phyloP scores from a whole-genome alignment of 2,888 invertebrate species.

The Caenorhabditis sinica region DNA sequence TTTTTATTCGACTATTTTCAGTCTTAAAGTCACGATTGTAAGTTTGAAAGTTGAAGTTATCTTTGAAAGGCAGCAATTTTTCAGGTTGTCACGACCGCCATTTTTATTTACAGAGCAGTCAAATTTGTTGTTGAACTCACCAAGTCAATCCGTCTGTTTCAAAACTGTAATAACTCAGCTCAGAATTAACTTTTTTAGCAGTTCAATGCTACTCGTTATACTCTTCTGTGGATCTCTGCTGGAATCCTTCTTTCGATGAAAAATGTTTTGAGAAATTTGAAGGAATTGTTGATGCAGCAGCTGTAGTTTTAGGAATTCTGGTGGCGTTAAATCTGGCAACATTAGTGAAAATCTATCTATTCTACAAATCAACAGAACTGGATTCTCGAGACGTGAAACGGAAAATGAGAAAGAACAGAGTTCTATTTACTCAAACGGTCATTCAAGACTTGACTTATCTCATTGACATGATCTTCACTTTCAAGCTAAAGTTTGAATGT shows the following conservation, averaged over 20 bases:
- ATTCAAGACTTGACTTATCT: constrained; percentile 41
- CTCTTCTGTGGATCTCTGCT: background rate
- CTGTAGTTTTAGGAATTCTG: background rate
- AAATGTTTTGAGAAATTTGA: background rate
- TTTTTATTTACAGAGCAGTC: background rate
- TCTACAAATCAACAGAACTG: constrained; percentile 29
- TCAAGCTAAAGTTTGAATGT: constrained; percentile 16
- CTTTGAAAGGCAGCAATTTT: background rate
- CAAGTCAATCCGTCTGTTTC: constrained; percentile 6
- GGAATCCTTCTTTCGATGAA: background rate
- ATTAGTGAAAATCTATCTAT: constrained; percentile 36
- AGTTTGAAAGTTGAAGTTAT: too few species aligned
- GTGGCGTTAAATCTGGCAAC: constrained; percentile 14
- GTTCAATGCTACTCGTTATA: constrained; percentile 10
- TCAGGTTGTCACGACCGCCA: background rate
- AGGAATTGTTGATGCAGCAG: background rate
- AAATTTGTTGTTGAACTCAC: background rate
- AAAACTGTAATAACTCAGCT: too few species aligned
- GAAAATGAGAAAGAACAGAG: constrained; percentile 31
- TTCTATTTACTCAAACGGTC: constrained; percentile 36
- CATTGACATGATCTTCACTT: constrained; percentile 41
- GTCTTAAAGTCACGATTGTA: background rate
- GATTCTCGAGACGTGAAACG: constrained; percentile 4
- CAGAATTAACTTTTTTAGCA: background rate
- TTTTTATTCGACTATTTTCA: constrained; percentile 4